Evolutionary conservation across 2,797 vertebrate genomes (phyloP).

Genomic region (Lutra lutra): DNA sequence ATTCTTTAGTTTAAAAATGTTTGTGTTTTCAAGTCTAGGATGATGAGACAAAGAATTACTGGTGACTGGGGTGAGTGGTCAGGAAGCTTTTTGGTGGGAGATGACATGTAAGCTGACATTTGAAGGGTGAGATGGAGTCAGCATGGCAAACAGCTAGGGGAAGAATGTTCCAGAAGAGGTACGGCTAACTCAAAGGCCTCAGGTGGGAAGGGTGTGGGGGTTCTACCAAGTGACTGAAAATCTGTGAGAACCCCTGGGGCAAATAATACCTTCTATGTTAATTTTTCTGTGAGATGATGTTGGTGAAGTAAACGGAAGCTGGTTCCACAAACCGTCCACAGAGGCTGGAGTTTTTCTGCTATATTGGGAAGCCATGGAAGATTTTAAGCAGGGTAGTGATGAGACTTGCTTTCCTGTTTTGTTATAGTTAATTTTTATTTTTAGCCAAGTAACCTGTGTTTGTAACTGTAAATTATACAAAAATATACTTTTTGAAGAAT

Average conservation of each 20-base stretch:
- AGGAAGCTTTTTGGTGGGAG: neutral
- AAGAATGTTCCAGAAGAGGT: neutral
- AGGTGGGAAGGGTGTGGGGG: neutral
- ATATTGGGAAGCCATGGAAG: neutral
- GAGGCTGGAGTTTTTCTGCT: neutral
- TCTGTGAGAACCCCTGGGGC: neutral
- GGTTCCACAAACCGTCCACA: neutral
- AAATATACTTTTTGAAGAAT: neutral
- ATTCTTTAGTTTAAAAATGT: neutral
- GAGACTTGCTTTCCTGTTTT: neutral
- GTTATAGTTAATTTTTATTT: neutral
- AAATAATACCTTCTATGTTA: too few relatives aligned
- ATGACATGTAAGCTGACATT: neutral
- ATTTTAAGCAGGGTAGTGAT: neutral
- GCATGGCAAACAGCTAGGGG: neutral
- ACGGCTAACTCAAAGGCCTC: neutral
- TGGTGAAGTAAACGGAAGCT: neutral
- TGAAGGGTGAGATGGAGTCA: neutral
- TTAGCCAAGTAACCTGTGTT: neutral
- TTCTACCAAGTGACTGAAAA: neutral
- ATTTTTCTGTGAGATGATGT: too few relatives aligned
- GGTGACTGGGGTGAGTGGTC: neutral
- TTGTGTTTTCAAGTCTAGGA: conserved; percentile 2
- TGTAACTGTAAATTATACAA: neutral
- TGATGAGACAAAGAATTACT: conserved; percentile 5